These are phyloP conservation scores for Tetraodon nigroviridis DNA, from an alignment of 2,113 vertebrate species.

Conservation along the genomic window DNA sequence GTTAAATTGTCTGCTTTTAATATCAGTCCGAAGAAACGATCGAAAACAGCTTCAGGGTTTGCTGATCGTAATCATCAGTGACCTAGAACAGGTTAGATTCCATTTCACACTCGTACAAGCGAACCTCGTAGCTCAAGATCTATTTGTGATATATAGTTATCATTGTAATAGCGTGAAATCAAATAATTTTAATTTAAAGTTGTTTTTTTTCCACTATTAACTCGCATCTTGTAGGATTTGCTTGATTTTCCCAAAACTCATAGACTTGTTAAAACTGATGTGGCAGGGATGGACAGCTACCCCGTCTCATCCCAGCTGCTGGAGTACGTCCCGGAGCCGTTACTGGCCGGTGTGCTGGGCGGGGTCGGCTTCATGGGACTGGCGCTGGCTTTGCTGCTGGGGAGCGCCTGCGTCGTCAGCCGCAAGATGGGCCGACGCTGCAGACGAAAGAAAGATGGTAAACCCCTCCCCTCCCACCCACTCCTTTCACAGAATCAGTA, in stretches of 20 bases:
- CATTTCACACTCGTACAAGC: too few species aligned
- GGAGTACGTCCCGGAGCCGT: constrained; percentile 77
- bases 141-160: too few species aligned
- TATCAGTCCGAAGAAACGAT: constrained; percentile 6
- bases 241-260: neutral
- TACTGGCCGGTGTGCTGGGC: constrained; percentile 82
- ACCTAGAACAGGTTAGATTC: constrained; percentile 8
- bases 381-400: constrained; percentile 80
- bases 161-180: too few species aligned
- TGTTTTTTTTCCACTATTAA: neutral
- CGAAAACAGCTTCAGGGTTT: constrained; percentile 18
- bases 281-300: constrained; percentile 81
- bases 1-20: constrained; percentile 20
- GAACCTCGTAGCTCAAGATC: too few species aligned
- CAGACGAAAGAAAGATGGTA: constrained; percentile 62
- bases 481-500: constrained; percentile 32
- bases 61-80: constrained; percentile 8
- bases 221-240: neutral
- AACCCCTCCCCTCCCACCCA: constrained; percentile 25
- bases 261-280: neutral
- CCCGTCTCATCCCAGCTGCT: constrained; percentile 78
- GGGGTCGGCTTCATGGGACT: constrained; percentile 84
- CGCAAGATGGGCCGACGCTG: constrained; percentile 64
- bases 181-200: too few species aligned
- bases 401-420: constrained; percentile 80